Percentiles rank a stretch among this genome's conserved stretches.
Evolutionary conservation across 2,113 vertebrate species (phyloP).

Genomic region (Sturnus vulgaris): DNA sequence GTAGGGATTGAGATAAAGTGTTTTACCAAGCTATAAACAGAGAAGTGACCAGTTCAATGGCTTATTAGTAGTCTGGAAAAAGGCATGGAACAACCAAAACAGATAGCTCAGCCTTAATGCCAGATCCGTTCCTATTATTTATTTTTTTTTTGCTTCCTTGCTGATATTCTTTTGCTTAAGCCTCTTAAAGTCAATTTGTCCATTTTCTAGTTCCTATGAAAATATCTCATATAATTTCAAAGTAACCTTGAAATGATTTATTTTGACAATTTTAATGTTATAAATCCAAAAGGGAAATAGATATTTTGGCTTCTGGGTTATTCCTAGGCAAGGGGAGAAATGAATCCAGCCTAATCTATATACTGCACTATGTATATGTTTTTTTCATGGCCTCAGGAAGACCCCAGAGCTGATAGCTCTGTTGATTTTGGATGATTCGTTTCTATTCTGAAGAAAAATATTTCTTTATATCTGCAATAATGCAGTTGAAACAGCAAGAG

Average conservation of each 20-base stretch:
- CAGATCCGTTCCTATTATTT: background rate
- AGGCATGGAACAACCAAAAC: background rate
- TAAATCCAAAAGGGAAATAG: background rate
- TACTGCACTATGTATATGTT: background rate
- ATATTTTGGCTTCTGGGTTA: background rate
- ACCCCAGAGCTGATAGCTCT: background rate
- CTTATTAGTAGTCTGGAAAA: background rate
- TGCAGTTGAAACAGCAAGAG: background rate
- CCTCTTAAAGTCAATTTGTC: background rate
- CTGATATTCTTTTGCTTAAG: background rate
- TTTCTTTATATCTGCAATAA: background rate
- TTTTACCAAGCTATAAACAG: background rate
- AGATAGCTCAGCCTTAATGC: background rate
- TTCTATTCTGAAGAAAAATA: background rate
- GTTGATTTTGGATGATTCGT: slow-evolving; percentile 34
- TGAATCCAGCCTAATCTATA: background rate
- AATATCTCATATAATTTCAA: background rate
- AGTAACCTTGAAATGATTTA: slow-evolving; percentile 3
- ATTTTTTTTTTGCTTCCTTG: background rate
- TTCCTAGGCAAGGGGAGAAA: slow-evolving; percentile 7
- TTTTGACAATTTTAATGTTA: background rate
- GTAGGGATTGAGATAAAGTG: background rate
- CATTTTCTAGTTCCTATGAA: background rate
- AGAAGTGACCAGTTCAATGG: background rate
- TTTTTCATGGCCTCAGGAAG: slow-evolving; percentile 1